Conservation (phyloP, 2,113 vertebrate genomes). For the Ictalurus furcatus region DNA sequence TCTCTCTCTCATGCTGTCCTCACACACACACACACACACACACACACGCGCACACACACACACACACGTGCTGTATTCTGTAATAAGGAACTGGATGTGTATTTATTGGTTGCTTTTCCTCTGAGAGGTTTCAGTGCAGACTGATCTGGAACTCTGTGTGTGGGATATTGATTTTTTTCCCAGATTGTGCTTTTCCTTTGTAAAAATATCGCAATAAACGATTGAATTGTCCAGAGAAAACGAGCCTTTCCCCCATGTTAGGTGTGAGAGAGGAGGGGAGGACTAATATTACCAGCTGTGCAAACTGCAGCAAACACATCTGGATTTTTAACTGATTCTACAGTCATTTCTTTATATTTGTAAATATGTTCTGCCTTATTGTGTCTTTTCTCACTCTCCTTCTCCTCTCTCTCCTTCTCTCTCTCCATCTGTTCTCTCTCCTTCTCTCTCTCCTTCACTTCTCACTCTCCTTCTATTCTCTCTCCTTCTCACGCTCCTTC, state of each 20-base stretch:
- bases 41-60: no score
- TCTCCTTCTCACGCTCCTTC: no score
- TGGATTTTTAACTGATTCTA: no score
- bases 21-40: no score
- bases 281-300: background rate
- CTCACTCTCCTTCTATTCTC: background rate
- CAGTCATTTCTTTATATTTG: no score
- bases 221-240: background rate
- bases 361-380: no score
- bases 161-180: background rate
- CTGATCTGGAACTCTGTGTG: no score
- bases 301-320: background rate
- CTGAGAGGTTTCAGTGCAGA: no score
- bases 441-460: conserved; percentile 3
- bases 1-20: background rate
- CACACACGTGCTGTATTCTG: background rate
- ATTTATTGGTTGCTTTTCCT: background rate
- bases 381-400: no score
- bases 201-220: background rate
- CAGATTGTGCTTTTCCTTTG: background rate
- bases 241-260: background rate
- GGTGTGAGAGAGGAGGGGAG: background rate
- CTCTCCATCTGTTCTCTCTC: no score
- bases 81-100: background rate
- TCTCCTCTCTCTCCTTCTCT: no score